These are phyloP conservation scores for Andrena fulva DNA, from an alignment of 2,888 invertebrate genomes.

Conservation along the genomic window DNA sequence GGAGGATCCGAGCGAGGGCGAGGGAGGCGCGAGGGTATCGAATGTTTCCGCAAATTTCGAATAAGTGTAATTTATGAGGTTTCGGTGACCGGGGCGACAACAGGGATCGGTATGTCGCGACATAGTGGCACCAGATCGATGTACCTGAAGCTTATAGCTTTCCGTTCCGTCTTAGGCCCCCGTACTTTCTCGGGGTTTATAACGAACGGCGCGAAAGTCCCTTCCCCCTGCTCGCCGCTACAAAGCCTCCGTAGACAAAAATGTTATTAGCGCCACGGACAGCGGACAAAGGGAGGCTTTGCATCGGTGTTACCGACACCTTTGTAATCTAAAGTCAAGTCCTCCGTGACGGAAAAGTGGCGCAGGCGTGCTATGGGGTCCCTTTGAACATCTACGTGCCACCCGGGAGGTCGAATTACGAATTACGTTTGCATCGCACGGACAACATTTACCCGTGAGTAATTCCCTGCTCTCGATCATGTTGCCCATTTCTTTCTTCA, in stretches of 20 bases:
- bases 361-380: no score
- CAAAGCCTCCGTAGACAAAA: background rate
- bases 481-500: constrained; percentile 92
- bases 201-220: background rate
- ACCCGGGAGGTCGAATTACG: background rate
- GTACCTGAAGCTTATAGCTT: constrained; percentile 45
- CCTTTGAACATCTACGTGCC: no score
- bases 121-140: constrained; percentile 56
- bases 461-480: constrained; percentile 93
- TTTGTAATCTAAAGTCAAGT: background rate
- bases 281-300: background rate
- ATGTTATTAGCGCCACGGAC: background rate
- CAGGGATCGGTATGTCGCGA: constrained; percentile 56
- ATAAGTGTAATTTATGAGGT: constrained; percentile 20
- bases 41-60: background rate
- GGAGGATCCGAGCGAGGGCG: background rate
- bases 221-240: no score
- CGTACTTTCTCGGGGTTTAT: background rate
- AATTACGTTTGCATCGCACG: no score
- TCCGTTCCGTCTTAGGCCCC: constrained; percentile 8
- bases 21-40: background rate
- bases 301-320: background rate
- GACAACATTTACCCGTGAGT: constrained; percentile 87
- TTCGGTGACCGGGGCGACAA: background rate
- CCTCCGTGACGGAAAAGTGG: background rate